Evolutionary conservation across 2,888 invertebrate genomes (phyloP).

Genomic region (Stegana nigrithorax): DNA sequence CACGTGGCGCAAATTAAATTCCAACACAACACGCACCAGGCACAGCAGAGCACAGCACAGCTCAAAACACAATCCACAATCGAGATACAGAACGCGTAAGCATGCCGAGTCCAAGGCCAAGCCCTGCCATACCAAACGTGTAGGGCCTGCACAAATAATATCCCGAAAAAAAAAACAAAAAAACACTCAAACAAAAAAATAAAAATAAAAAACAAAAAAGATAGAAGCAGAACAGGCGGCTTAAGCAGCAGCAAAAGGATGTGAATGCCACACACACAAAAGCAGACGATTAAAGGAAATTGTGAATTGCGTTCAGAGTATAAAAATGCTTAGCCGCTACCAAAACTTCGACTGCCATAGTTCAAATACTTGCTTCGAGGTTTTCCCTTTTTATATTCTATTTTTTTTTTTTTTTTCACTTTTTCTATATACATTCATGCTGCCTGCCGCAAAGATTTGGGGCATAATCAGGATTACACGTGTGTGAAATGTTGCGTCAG

Average conservation of each 20-base stretch:
- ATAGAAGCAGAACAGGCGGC: background rate
- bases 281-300: slow-evolving; percentile 1
- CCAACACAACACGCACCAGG: slow-evolving; percentile 33
- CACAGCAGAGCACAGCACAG: slow-evolving; percentile 26
- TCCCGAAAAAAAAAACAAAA: slow-evolving; percentile 7
- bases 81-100: background rate
- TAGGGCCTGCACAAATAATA: background rate
- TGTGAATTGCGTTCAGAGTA: too few species aligned
- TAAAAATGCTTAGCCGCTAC: too few species aligned
- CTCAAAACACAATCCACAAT: too few species aligned
- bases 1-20: slow-evolving; percentile 44
- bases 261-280: background rate
- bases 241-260: background rate
- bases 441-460: background rate
- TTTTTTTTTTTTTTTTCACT: background rate
- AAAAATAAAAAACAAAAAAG: background rate
- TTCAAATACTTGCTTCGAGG: too few species aligned
- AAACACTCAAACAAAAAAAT: background rate
- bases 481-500: slow-evolving; percentile 41
- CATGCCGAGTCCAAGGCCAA: background rate
- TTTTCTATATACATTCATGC: background rate
- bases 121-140: background rate
- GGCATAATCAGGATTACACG: slow-evolving; percentile 39
- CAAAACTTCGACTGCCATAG: too few species aligned
- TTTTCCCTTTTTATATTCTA: background rate